Percentiles rank a stretch among this genome's conserved stretches.
These are phyloP conservation scores for Drosophila gaucha DNA, from an alignment of 2,888 invertebrate species.

Conservation along the genomic window DNA sequence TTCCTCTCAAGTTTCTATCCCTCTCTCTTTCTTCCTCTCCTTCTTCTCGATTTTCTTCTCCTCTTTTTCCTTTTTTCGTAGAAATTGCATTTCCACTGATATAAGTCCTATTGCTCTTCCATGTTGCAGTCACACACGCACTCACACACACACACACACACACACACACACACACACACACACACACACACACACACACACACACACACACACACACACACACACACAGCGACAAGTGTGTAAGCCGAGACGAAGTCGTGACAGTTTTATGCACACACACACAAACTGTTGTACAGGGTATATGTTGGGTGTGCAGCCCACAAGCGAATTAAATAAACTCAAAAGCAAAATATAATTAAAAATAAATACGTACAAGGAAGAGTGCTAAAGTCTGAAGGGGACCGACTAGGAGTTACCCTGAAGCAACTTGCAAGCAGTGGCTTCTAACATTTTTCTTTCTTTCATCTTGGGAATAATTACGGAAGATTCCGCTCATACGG, in stretches of 20 bases:
- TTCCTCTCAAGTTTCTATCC: not conserved
- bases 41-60: not conserved
- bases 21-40: not conserved
- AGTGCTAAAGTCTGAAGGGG: too few relatives aligned
- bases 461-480: too few relatives aligned
- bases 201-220: slow-evolving; percentile 15
- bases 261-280: slow-evolving; percentile 41
- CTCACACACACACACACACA: slow-evolving; percentile 15
- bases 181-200: slow-evolving; percentile 17
- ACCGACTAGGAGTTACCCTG: too few relatives aligned
- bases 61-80: too few relatives aligned
- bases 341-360: not conserved
- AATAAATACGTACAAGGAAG: not conserved
- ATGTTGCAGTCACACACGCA: too few relatives aligned
- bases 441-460: too few relatives aligned
- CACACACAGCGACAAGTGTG: slow-evolving; percentile 17
- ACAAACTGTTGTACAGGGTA: slow-evolving; percentile 6
- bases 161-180: slow-evolving; percentile 13
- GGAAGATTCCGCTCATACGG: too few relatives aligned
- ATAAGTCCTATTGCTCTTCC: slow-evolving; percentile 52
- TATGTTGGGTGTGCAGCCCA: not conserved
- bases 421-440: too few relatives aligned
- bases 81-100: slow-evolving; percentile 61
- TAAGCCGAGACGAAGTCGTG: slow-evolving; percentile 31
- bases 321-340: not conserved